phyloP scores from a whole-genome alignment of 2,888 invertebrate genomes.

The Coelopa pilipes region DNA sequence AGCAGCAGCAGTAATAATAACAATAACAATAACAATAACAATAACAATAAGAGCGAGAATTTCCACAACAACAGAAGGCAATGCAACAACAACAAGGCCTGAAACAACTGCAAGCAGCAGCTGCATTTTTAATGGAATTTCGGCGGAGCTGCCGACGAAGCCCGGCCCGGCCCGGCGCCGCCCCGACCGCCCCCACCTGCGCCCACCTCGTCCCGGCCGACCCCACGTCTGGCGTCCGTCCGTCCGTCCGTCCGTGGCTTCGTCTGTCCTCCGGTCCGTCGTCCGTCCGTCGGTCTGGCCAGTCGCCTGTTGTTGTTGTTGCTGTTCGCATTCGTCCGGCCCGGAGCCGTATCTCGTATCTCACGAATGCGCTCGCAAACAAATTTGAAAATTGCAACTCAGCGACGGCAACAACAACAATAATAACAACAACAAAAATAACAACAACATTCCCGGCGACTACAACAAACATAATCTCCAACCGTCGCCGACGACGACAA shows the following conservation, averaged over 20 bases:
- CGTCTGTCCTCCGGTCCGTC: too few species aligned
- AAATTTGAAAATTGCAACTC: slow-evolving; percentile 36
- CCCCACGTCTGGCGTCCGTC: too few species aligned
- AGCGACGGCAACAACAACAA: slow-evolving; percentile 22
- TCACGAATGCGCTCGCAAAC: slow-evolving; percentile 13
- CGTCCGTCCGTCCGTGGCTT: too few species aligned
- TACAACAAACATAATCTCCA: slow-evolving; percentile 24
- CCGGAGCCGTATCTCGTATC: slow-evolving; percentile 8
- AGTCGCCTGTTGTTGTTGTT: too few species aligned
- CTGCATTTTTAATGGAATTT: slow-evolving; percentile 31
- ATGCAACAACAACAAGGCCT: slow-evolving; percentile 8
- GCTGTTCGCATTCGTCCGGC: not conserved
- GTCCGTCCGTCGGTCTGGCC: too few species aligned
- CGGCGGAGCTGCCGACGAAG: too few species aligned
- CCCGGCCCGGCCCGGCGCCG: not conserved
- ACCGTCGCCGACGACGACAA: slow-evolving; percentile 29
- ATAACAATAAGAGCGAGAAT: too few species aligned
- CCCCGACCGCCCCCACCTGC: not conserved
- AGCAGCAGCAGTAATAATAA: too few species aligned
- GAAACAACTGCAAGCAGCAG: slow-evolving; percentile 17
- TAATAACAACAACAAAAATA: slow-evolving; percentile 42
- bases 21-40: too few species aligned
- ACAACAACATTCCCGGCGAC: too few species aligned
- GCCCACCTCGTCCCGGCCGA: too few species aligned
- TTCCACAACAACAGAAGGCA: not conserved